Evolutionary conservation across 2,888 invertebrate species (phyloP), one percentile per base, ranked within the genome.

Genomic region (Malacosoma neustria): DNA sequence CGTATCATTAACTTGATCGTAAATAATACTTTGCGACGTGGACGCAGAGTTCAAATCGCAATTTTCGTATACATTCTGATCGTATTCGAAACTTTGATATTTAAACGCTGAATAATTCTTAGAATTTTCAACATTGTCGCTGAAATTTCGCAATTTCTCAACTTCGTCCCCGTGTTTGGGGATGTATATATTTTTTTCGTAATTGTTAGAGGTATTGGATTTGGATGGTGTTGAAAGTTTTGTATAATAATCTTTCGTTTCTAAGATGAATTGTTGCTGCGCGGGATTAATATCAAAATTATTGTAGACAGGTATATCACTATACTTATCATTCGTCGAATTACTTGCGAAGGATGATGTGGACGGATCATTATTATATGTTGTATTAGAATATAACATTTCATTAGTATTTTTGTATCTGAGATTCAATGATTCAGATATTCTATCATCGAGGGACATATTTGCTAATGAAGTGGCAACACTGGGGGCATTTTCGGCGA

Each of bases 391-490:
- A 44, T 81, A 81, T 15, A 72, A 43, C 29, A 67, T 71, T 34
- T 82, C 80, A 35, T 54, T 61, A 39, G 79, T 77, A 2, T 65
- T 72, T 39, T 79, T 82, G 31, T 70, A 67, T 62, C 79, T 72
- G 57, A 85, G 79, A 66, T 85, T 85, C 52, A 85, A 46, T 3
- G 85, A 85, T 62, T 80, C 80, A 0, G 85, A 85, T 45, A 85
- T 84, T 69, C 70, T 68, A 45, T 85, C 85, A 51, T 85, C 85
- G 41, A 85, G 59, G 35, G 85, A 85, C 74, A 84, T 72, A 36
- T 71, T 57, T 3, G 73, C 63, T 36, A 82, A 34, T 0, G 71
- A 51, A 6, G 57, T 51, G 1, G 57, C 43, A 2, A 70, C 41
- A 32, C 47, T 60, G 1, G 62, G 55, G 5, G 48, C 38, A 36